phyloP scores from a whole-genome alignment of 2,888 invertebrate genomes.

The Trachelus stipa region DNA sequence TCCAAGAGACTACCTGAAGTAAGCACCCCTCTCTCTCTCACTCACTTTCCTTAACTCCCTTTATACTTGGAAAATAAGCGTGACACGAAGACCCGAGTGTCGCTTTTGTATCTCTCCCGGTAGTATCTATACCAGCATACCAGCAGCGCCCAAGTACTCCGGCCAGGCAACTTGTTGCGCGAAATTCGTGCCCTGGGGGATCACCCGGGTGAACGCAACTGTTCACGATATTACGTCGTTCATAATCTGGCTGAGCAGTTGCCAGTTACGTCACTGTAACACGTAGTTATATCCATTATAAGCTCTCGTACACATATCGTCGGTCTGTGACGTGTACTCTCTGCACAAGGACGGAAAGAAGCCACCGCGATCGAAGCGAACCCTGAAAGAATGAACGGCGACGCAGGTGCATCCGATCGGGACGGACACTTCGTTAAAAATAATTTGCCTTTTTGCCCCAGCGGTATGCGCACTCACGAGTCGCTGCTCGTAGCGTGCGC shows the following conservation, averaged over 20 bases:
- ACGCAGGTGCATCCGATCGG: background rate
- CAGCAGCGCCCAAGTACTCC: background rate
- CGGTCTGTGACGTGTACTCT: background rate
- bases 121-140: constrained; percentile 16
- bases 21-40: background rate
- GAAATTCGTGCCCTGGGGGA: constrained; percentile 52
- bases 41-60: background rate
- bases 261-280: background rate
- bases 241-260: background rate
- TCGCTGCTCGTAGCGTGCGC: constrained; percentile 31
- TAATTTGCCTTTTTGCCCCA: constrained; percentile 49
- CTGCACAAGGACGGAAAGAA: background rate
- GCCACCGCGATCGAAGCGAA: background rate
- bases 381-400: background rate
- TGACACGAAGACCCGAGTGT: background rate
- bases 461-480: constrained; percentile 36
- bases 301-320: background rate
- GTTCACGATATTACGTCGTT: background rate
- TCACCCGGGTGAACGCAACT: constrained; percentile 32
- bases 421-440: constrained; percentile 49
- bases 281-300: background rate
- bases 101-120: constrained; percentile 33
- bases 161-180: constrained; percentile 53
- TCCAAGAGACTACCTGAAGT: background rate
- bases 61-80: background rate